Conservation (phyloP, 2,113 vertebrate species). For the Danionella cerebrum region DNA sequence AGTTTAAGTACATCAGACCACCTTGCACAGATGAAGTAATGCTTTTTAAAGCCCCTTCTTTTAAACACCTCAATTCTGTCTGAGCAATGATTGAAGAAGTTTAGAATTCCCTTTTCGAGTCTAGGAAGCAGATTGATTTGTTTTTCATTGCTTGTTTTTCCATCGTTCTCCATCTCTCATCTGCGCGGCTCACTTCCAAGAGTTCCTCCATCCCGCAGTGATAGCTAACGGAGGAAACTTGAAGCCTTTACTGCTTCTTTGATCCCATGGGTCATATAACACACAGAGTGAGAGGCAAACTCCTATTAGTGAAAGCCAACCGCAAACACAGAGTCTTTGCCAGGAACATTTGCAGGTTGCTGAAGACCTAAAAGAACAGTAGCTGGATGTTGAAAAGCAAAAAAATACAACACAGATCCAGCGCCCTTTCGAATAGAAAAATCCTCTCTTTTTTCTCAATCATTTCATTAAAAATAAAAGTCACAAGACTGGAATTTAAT, state of each 20-base stretch:
- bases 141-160: constrained; percentile 16
- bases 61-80: neutral
- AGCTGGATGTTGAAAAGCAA: neutral
- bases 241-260: constrained; percentile 9
- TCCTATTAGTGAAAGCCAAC: constrained; percentile 3
- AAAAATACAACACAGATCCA: neutral
- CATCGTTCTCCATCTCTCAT: neutral
- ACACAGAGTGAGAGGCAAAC: neutral
- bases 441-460: neutral
- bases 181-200: neutral
- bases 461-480: constrained; percentile 31
- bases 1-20: constrained; percentile 4
- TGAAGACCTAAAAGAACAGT: constrained; percentile 1
- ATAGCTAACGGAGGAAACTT: neutral
- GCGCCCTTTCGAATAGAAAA: neutral
- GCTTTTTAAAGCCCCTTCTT: constrained; percentile 3
- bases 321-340: neutral
- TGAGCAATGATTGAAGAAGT: constrained; percentile 17
- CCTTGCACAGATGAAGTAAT: constrained; percentile 11
- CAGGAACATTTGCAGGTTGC: neutral
- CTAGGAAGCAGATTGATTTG: constrained; percentile 12
- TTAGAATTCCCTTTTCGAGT: constrained; percentile 13
- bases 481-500: constrained; percentile 48
- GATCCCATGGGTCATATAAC: constrained; percentile 1
- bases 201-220: constrained; percentile 1